These are phyloP conservation scores for Myanophis thanlyinensis DNA, from an alignment of 2,113 vertebrate species.

Conservation along the genomic window DNA sequence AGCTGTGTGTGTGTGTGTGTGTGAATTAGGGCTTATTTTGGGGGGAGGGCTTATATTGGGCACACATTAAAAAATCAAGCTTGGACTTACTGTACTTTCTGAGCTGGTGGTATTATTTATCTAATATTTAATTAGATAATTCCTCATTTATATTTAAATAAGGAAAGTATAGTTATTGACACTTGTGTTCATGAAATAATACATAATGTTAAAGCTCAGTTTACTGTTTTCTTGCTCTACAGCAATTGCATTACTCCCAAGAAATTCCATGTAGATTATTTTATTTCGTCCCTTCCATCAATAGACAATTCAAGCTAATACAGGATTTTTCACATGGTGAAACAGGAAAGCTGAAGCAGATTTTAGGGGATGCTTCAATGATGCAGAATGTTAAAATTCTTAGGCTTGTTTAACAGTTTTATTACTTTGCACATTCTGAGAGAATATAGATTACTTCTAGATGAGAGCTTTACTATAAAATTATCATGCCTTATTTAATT, in stretches of 20 bases:
- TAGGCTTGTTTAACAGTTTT: background rate
- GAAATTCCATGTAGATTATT: background rate
- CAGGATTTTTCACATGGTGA: background rate
- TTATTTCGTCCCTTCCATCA: background rate
- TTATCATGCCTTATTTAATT: background rate
- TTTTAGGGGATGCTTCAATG: background rate
- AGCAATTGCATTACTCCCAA: background rate
- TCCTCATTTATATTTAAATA: background rate
- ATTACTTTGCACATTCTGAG: background rate
- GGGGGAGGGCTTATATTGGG: too few relatives aligned
- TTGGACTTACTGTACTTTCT: too few relatives aligned
- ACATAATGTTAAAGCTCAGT: background rate
- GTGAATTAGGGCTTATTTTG: too few relatives aligned
- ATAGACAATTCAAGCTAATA: background rate
- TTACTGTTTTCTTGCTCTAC: background rate
- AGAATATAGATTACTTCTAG: background rate
- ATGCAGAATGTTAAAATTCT: background rate
- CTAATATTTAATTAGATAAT: background rate
- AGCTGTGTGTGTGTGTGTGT: too few relatives aligned
- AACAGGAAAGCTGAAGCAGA: background rate
- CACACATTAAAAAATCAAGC: too few relatives aligned
- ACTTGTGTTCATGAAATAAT: background rate
- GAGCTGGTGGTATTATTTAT: too few relatives aligned
- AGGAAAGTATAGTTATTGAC: background rate
- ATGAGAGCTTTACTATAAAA: background rate